These are phyloP conservation scores for Eolophus roseicapilla DNA, from an alignment of 2,113 vertebrate species.

Conservation along the genomic window DNA sequence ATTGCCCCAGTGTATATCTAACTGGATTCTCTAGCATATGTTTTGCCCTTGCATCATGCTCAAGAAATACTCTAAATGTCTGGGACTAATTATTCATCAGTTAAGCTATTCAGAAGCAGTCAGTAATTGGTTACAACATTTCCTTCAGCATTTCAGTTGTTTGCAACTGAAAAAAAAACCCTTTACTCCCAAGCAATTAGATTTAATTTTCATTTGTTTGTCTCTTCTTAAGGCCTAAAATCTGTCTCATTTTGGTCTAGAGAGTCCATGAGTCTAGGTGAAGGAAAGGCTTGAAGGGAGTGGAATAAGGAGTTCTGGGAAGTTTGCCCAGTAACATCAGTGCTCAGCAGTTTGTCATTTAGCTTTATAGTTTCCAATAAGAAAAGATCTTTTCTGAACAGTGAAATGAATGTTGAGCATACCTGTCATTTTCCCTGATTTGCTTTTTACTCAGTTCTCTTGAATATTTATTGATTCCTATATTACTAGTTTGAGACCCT, in stretches of 20 bases:
- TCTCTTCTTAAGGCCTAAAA: background rate
- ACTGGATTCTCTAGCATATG: background rate
- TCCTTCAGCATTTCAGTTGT: background rate
- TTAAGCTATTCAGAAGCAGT: background rate
- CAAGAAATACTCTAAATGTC: background rate
- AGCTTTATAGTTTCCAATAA: conserved; percentile 13
- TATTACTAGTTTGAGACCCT: conserved; percentile 31
- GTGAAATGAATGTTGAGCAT: background rate
- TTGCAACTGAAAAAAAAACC: background rate
- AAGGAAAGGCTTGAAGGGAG: background rate
- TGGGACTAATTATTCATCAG: background rate
- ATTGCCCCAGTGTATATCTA: fast-evolving
- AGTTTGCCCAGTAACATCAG: conserved; percentile 10
- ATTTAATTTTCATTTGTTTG: background rate
- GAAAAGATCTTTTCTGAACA: background rate
- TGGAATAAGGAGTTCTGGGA: background rate
- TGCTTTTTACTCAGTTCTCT: background rate
- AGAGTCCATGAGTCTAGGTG: background rate
- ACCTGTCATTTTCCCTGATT: conserved; percentile 19
- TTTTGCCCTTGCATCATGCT: background rate
- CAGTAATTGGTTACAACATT: fast-evolving
- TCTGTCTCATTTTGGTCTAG: background rate
- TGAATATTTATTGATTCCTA: conserved; percentile 50
- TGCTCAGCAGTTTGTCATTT: conserved; percentile 21
- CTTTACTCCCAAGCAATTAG: background rate